These are phyloP conservation scores for Ernsta delagoae DNA, from an alignment of 2,888 invertebrate species.

Conservation along the genomic window DNA sequence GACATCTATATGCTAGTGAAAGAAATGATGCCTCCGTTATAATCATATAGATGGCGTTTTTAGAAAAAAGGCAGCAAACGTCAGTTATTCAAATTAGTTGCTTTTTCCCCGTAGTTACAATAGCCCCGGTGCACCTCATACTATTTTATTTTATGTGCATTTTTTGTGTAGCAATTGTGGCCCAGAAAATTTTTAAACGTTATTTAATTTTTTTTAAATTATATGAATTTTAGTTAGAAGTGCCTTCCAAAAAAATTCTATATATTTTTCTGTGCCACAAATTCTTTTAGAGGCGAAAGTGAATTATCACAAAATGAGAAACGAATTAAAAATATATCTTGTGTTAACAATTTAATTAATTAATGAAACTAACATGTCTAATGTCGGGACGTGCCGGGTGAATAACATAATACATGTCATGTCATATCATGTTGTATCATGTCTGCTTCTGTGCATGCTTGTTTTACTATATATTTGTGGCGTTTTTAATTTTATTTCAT, in stretches of 20 bases:
- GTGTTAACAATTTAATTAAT: slow-evolving; percentile 34
- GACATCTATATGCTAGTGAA: too few species aligned
- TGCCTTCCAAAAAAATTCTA: not conserved
- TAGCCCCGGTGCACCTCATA: not conserved
- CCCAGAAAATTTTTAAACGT: slow-evolving; percentile 7
- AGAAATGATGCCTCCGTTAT: too few species aligned
- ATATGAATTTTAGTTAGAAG: not conserved
- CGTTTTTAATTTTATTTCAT: slow-evolving; percentile 50
- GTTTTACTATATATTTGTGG: slow-evolving; percentile 45
- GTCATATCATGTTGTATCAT: slow-evolving; percentile 33
- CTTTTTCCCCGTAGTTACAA: too few species aligned
- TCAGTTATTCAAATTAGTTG: too few species aligned
- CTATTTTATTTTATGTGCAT: slow-evolving; percentile 16
- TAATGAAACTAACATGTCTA: slow-evolving; percentile 33
- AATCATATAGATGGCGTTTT: too few species aligned
- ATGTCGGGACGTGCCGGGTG: slow-evolving; percentile 26
- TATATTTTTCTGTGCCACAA: slow-evolving; percentile 27
- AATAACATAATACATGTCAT: slow-evolving; percentile 17
- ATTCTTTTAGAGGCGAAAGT: slow-evolving; percentile 33
- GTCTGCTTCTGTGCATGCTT: slow-evolving; percentile 76
- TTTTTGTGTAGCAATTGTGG: slow-evolving; percentile 7
- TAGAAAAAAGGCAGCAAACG: too few species aligned
- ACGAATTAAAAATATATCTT: not conserved
- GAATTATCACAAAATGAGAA: slow-evolving; percentile 26
- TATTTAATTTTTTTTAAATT: not conserved